Evolutionary conservation across 2,888 invertebrate genomes (phyloP).

Genomic region (Agrotis ipsilon): DNA sequence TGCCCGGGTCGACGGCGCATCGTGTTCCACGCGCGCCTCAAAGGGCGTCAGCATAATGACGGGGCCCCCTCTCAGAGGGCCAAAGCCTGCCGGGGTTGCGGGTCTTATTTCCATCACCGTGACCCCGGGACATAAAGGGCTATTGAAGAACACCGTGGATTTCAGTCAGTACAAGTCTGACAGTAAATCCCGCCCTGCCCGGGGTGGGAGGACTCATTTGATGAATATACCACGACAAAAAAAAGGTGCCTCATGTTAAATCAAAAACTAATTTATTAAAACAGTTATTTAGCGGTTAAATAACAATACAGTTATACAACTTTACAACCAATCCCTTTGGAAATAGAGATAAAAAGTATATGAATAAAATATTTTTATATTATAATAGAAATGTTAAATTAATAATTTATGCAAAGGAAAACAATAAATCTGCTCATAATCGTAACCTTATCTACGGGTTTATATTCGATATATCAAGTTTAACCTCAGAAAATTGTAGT

Average conservation of each 20-base stretch:
- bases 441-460: background rate
- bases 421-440: conserved; percentile 40
- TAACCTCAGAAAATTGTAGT: background rate
- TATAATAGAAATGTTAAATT: conserved; percentile 31
- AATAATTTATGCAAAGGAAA: conserved; percentile 40
- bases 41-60: too few species aligned
- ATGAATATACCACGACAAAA: too few species aligned
- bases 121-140: too few species aligned
- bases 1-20: too few species aligned
- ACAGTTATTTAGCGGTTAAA: conserved; percentile 18
- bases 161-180: too few species aligned
- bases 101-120: too few species aligned
- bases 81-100: too few species aligned
- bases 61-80: too few species aligned
- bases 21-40: too few species aligned
- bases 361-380: conserved; percentile 43
- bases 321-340: conserved; percentile 31
- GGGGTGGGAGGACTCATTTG: too few species aligned
- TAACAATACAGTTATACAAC: conserved; percentile 17
- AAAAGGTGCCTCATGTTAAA: background rate
- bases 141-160: too few species aligned
- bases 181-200: too few species aligned
- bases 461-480: background rate
- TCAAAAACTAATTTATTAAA: background rate
- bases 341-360: conserved; percentile 16